These are phyloP conservation scores for Callorhinus ursinus DNA, from an alignment of 2,113 vertebrate species.

Conservation along the genomic window DNA sequence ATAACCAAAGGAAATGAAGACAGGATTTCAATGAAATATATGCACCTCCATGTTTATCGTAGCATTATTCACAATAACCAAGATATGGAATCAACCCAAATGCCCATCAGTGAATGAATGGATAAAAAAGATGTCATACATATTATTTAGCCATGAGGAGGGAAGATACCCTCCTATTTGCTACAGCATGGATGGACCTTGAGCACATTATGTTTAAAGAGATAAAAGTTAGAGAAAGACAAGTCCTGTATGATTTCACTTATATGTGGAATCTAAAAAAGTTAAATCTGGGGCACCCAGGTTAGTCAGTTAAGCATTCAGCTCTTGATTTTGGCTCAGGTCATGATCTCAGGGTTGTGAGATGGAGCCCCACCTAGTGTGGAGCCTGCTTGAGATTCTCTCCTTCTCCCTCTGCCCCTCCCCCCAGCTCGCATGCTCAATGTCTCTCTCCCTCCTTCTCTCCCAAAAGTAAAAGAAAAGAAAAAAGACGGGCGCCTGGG, in stretches of 20 bases:
- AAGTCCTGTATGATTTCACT: background rate
- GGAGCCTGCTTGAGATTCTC: background rate
- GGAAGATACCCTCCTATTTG: background rate
- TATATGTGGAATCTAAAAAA: background rate
- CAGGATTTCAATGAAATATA: background rate
- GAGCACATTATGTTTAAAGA: background rate
- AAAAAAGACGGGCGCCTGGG: background rate
- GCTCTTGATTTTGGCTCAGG: background rate
- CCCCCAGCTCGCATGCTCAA: background rate
- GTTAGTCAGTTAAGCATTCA: background rate
- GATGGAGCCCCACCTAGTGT: background rate
- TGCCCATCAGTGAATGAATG: background rate
- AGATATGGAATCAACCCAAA: background rate
- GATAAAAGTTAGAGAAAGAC: background rate
- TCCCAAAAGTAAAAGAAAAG: background rate
- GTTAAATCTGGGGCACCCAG: background rate
- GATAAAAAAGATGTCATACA: background rate
- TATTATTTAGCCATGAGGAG: background rate
- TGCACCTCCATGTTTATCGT: background rate
- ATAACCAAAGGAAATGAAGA: background rate
- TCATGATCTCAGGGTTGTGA: background rate
- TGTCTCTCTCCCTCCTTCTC: background rate
- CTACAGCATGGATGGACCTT: background rate
- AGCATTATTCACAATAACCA: background rate
- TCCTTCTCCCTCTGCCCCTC: background rate